Base-by-base conservation (phyloP, 2,113 vertebrate genomes). In the Carlito syrichta region DNA sequence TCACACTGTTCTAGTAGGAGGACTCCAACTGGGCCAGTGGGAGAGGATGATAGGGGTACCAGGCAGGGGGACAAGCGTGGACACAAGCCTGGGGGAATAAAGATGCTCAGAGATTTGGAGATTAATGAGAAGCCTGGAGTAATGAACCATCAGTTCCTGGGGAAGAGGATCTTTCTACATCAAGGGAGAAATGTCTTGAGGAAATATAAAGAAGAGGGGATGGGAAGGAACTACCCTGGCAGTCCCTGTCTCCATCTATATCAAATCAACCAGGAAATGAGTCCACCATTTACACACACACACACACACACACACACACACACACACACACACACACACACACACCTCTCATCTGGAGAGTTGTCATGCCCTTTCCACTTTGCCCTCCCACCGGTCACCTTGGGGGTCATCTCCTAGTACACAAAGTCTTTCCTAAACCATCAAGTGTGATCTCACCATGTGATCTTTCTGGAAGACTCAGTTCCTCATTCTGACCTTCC, bases 61-160 rank as follows among this genome's bases (percentile, higher is more conserved):
- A 0, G 3, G 35, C 63, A 19, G 35, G n/a, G 35, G 63, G 63
- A 68, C 35, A n/a, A n/a, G 1, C 0, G n/a, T 68, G 16, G n/a
- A 16, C 3, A 35, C 16, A n/a, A 32, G 32, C 16, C 63, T n/a
- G 32, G 63, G 32, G 16, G 16, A 35, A 0, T 16, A 68, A n/a
- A n/a, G 32, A 68, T 68, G 54, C 63, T 35, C 3, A 8, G 6
- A 68, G 32, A 2, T 16, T 35, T 68, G 6, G 7, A 16, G 32
- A 68, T 5, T 7, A 35, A 32, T 68, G 32, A 68, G 14, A 35
- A 66, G 32, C 30, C 63, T 7, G 63, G 4, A n/a, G 0, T n/a
- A 66, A 66, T 17, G 32, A 66, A 66, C 14, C 32, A 30, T 66
- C 63, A 66, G 14, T 35, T 66, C 16, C 32, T 66, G 63, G 32